Evolutionary conservation across 2,113 vertebrate species (phyloP), one percentile per base, ranked within the genome.

Genomic region (Heterotis niloticus): DNA sequence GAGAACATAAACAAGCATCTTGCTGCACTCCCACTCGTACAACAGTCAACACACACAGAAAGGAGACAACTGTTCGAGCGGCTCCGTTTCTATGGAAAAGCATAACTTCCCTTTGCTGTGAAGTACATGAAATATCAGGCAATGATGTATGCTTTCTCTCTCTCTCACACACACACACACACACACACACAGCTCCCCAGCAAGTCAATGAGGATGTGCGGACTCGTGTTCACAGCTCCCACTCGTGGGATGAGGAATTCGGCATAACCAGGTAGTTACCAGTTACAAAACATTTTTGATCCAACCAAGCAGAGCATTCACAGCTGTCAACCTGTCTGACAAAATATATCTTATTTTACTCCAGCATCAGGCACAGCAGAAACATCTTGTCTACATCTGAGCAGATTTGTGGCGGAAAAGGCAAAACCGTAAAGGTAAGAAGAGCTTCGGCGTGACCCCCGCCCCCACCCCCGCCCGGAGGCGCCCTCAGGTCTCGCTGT

Each of bases 1-100:
- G 93, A 96, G 92, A 91, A 94, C 90, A 94, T 92, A 89, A 92
- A 95, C 93, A 92, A 95, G 94, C 93, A 93, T 95, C 93, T 94
- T 93, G 91, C 92, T 88, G 88, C 89, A 77, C 64, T 65, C 72
- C 12, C 23, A 29, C 59, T 23, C 24, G n/a, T n/a, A n/a, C n/a
- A 77, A 77, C 66, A 72, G 17, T 60, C 29, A 60, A 5, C 60
- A 77, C 20, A 69, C 24, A 69, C 24, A 44, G 57, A 51, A 78
- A 44, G 64, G n/a, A 28, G 59, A 68, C 13, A 26, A 65, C 51
- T 26, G 24, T 28, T 75, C 16, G 12, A 54, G 64, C 56, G 54
- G 78, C 51, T 78, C 76, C 65, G 51, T 67, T 78, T 69, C 64
- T 77, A 54, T 57, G 64, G 76, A 64, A 52, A 78, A 52, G 76